Base-by-base conservation (phyloP, 2,888 invertebrate species). In the Ornithoptera priamus region DNA sequence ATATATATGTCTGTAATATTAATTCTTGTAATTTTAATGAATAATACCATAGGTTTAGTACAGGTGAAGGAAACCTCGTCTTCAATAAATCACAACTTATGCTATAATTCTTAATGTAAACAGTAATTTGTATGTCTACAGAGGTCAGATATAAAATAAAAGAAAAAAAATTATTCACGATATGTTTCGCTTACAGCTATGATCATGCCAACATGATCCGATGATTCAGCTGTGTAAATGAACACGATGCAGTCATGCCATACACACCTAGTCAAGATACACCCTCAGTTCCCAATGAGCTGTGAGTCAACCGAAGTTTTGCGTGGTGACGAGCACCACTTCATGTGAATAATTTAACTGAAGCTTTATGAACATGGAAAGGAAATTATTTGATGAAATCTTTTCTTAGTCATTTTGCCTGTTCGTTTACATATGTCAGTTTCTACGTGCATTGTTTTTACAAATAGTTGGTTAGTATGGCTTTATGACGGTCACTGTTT, bases 221-320 rank as follows among this genome's bases (percentile, higher is more conserved):
- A 64, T 70, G 70, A 70, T 67, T 70, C 70, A 70, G 70, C 67
- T 67, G 57, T 63, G 70, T 67, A 70, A 70, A 62, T 65, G 61
- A 62, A 67, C 58, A 42, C 62, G 67, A 70, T 67, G 70, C 60
- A 67, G 70, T 70, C 70, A 70, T 61, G 67, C 65, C 58, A 68
- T 56, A 58, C 62, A 24, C 57, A 56, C 22, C 39, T 70, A 67
- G 53, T 22, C 18, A 39, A 46, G 24, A 39, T 58, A 50, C 62
- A 66, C 62, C 57, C 58, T 61, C 15, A 58, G n/a, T 59, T 56
- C 62, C 63, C 63, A 67, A 67, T 59, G 60, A 67, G 62, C 53
- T 58, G 39, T 69, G 70, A 70, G 62, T 70, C 70, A 70, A 63
- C 24, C 63, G 62, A 18, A 70, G 59, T 70, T 30, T 69, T 70